Percentiles rank a stretch among this genome's conserved stretches.
phyloP scores from a whole-genome alignment of 2,797 vertebrate species.

The Vultur gryphus region DNA sequence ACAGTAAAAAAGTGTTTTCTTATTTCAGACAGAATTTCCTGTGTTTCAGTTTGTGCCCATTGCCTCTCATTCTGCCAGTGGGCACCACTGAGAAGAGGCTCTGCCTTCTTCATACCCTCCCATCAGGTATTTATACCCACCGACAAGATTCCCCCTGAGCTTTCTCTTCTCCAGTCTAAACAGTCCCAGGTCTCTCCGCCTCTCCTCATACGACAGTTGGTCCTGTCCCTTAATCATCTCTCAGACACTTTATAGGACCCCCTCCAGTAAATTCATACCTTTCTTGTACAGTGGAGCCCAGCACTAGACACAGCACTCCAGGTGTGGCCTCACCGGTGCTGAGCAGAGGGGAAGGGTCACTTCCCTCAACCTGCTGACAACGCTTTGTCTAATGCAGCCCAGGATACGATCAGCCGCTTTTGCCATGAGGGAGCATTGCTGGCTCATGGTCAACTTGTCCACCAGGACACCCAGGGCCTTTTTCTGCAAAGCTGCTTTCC shows the following conservation, averaged over 20 bases:
- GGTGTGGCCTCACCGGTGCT: background rate
- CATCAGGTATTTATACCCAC: background rate
- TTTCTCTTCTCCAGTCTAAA: background rate
- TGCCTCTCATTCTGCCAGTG: background rate
- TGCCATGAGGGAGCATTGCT: background rate
- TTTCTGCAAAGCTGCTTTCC: background rate
- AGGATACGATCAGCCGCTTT: background rate
- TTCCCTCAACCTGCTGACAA: background rate
- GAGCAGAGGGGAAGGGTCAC: background rate
- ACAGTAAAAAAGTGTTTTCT: background rate
- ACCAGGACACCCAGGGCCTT: background rate
- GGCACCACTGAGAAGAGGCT: background rate
- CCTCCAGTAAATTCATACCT: background rate
- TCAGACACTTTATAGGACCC: background rate
- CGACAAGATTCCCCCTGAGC: background rate
- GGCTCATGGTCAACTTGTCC: background rate
- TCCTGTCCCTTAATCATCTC: background rate
- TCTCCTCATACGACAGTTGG: background rate
- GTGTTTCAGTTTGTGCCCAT: background rate
- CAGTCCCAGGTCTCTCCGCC: background rate
- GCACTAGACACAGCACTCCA: background rate
- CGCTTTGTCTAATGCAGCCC: background rate
- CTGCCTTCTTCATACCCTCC: background rate
- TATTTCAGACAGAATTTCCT: background rate
- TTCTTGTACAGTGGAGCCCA: background rate